Evolutionary conservation across 2,113 vertebrate species (phyloP).

Genomic region (Sylvia atricapilla): DNA sequence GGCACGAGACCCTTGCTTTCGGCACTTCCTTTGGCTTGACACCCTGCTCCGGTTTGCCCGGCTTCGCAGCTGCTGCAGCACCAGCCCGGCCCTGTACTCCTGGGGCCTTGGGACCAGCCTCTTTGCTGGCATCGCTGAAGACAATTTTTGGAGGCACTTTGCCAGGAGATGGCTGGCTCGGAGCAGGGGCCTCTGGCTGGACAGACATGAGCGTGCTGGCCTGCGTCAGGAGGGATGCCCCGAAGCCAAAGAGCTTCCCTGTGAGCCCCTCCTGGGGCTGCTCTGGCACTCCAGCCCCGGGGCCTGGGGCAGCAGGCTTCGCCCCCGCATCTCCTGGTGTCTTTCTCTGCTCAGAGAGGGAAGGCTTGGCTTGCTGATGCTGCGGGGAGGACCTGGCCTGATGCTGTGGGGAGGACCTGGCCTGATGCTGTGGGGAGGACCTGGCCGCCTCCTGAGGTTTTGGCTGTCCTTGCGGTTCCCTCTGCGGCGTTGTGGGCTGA

Average conservation of each 20-base stretch:
- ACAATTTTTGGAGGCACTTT: constrained; percentile 90
- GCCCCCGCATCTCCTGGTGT: constrained; percentile 77
- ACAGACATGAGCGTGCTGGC: constrained; percentile 94
- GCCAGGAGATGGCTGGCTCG: constrained; percentile 81
- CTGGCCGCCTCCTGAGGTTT: constrained; percentile 84
- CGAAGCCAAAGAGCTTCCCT: constrained; percentile 95
- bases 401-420: constrained; percentile 74
- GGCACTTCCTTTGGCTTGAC: constrained; percentile 78
- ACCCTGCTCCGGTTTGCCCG: constrained; percentile 63
- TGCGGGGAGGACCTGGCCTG: constrained; percentile 4
- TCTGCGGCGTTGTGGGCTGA: constrained; percentile 67
- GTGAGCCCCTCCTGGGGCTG: constrained; percentile 93
- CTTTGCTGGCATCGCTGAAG: constrained; percentile 82
- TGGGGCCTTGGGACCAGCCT: constrained; percentile 78
- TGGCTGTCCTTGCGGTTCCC: constrained; percentile 63
- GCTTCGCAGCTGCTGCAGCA: not conserved
- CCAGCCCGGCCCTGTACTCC: constrained; percentile 66
- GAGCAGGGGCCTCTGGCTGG: constrained; percentile 81
- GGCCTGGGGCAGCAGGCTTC: constrained; percentile 71
- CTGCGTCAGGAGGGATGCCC: constrained; percentile 94
- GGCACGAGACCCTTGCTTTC: constrained; percentile 85
- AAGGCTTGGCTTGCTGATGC: constrained; percentile 70
- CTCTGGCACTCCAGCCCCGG: constrained; percentile 79
- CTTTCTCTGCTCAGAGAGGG: constrained; percentile 82
- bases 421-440: constrained; percentile 79